Evolutionary conservation across 2,888 invertebrate species (phyloP).

Genomic region (Acholoe squamosa): DNA sequence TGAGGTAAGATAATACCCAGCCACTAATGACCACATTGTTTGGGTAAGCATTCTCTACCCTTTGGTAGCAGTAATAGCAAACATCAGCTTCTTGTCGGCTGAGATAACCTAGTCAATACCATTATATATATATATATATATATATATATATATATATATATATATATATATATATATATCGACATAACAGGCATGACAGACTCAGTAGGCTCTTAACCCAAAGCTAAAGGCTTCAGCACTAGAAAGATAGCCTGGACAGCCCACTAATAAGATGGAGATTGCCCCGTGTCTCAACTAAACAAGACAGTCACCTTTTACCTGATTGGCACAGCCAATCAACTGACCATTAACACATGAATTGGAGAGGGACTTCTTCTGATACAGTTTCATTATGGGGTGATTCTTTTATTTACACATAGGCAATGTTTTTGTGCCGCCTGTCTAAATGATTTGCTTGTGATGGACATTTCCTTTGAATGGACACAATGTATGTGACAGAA

Average conservation of each 20-base stretch:
- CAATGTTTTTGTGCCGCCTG: no score
- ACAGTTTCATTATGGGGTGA: no score
- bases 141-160: no score
- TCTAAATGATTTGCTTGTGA: no score
- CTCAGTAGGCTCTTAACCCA: background rate
- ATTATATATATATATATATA: no score
- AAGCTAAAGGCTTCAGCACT: background rate
- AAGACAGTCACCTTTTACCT: background rate
- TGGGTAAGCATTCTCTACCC: background rate
- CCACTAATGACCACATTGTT: conserved; percentile 13
- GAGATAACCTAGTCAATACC: background rate
- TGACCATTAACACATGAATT: no score
- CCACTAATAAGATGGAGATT: conserved; percentile 4
- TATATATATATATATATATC: no score
- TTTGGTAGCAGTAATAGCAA: background rate
- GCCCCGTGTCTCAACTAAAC: background rate
- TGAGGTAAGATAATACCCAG: background rate
- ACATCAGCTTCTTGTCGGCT: background rate
- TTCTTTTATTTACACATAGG: no score
- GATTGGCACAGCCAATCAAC: no score
- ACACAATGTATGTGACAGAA: no score
- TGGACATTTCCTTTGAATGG: no score
- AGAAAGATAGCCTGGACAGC: background rate
- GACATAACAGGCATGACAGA: background rate
- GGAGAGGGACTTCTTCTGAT: no score